Conservation (phyloP, 2,888 invertebrate genomes). For the Fragum fragum region DNA sequence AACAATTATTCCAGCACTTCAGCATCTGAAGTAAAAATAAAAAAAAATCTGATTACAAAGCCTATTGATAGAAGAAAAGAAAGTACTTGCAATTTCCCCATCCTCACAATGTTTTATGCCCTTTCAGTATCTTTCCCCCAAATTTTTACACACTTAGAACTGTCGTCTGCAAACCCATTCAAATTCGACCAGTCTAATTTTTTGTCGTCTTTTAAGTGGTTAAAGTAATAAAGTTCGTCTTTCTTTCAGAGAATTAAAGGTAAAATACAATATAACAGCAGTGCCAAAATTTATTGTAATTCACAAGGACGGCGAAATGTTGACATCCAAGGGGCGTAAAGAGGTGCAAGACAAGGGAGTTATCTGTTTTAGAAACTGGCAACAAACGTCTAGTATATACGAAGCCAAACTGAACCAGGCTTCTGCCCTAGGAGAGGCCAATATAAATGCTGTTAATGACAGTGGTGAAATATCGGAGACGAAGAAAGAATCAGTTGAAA, state of each 20-base stretch:
- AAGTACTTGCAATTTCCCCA: too few species aligned
- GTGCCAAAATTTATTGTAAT: conserved; percentile 87
- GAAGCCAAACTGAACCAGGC: conserved; percentile 58
- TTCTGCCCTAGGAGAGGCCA: conserved; percentile 9
- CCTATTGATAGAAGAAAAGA: too few species aligned
- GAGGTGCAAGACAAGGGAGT: conserved; percentile 86
- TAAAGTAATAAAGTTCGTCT: too few species aligned
- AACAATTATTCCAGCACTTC: too few species aligned
- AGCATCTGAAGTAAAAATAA: too few species aligned
- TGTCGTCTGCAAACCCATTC: too few species aligned
- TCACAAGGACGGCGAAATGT: conserved; percentile 86
- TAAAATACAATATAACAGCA: conserved; percentile 86
- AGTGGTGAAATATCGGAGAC: background rate
- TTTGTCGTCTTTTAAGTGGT: too few species aligned
- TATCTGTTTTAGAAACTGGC: conserved; percentile 76
- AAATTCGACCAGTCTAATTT: too few species aligned
- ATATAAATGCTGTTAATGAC: background rate
- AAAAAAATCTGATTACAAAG: too few species aligned
- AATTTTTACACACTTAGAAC: too few species aligned
- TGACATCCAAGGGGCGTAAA: conserved; percentile 86
- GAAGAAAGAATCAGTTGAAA: background rate
- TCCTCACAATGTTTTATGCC: too few species aligned
- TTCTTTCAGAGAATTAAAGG: conserved; percentile 85
- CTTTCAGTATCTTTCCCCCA: too few species aligned
- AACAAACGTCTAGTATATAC: conserved; percentile 48